Evolutionary conservation across 2,113 vertebrate species (phyloP).

Genomic region (Oncorhynchus keta): DNA sequence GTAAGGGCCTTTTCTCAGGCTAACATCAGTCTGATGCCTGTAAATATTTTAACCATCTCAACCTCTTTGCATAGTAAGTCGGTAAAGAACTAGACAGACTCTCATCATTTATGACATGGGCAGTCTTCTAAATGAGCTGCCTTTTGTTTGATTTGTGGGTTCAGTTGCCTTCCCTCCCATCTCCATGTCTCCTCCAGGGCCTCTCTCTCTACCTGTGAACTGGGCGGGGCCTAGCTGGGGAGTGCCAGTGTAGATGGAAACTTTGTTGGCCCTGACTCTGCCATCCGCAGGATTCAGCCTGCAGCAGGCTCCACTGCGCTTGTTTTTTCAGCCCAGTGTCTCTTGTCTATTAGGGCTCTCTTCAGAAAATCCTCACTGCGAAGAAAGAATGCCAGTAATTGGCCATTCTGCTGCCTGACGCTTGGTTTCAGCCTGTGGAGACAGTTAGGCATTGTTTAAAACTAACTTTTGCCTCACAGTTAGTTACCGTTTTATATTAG

Average conservation of each 20-base stretch:
- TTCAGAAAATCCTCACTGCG: constrained; percentile 20
- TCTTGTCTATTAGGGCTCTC: constrained; percentile 16
- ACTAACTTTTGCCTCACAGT: constrained; percentile 33
- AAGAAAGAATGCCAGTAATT: constrained; percentile 30
- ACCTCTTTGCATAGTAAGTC: too few species aligned
- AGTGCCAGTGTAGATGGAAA: neutral
- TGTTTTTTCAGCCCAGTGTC: constrained; percentile 24
- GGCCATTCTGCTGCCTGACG: constrained; percentile 30
- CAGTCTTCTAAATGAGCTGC: constrained; percentile 3
- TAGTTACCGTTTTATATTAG: constrained; percentile 37
- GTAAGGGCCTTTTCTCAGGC: neutral
- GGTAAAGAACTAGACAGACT: neutral
- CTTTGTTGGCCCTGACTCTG: neutral
- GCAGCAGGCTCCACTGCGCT: neutral
- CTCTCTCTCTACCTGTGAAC: neutral
- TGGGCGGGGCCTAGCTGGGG: neutral
- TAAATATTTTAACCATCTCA: neutral
- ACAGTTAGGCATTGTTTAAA: constrained; percentile 55
- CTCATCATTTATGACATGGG: neutral
- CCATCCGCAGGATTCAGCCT: neutral
- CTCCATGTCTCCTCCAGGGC: neutral
- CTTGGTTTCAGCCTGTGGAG: constrained; percentile 39
- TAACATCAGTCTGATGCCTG: neutral
- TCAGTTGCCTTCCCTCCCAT: neutral
- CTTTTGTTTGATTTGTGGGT: constrained; percentile 19